Conservation (phyloP, 2,113 vertebrate species). For the Pseudopipra pipra region DNA sequence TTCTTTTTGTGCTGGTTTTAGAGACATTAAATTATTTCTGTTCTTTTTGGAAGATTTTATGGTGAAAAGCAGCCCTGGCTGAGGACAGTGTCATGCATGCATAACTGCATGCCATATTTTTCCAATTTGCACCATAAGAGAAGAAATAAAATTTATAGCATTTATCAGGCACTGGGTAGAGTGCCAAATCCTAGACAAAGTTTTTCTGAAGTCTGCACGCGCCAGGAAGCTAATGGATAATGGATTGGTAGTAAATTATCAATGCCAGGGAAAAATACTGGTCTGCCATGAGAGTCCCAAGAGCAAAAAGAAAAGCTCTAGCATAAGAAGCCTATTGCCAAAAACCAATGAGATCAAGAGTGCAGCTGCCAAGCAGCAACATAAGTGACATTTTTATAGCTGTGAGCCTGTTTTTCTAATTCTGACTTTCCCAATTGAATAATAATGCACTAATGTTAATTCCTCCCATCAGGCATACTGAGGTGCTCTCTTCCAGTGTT, state of each 20-base stretch:
- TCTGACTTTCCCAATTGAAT: neutral
- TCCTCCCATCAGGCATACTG: neutral
- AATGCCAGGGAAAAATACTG: neutral
- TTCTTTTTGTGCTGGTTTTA: neutral
- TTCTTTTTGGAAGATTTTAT: neutral
- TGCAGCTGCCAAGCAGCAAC: neutral
- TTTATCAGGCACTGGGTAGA: neutral
- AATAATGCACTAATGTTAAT: neutral
- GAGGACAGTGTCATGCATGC: neutral
- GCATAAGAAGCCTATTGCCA: neutral
- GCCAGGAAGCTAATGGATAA: constrained; percentile 34
- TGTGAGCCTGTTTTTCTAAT: constrained; percentile 5
- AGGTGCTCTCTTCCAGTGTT: neutral
- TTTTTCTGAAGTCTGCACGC: neutral
- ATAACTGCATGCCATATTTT: neutral
- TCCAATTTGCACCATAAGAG: constrained; percentile 1
- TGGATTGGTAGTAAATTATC: constrained; percentile 14
- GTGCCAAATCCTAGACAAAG: constrained; percentile 1
- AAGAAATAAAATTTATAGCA: neutral
- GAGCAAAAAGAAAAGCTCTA: neutral
- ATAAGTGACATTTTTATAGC: neutral
- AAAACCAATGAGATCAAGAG: neutral
- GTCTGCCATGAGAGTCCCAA: neutral
- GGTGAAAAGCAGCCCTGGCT: neutral
- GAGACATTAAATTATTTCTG: neutral